phyloP scores from a whole-genome alignment of 2,113 vertebrate species.

The Coreoperca whiteheadi region DNA sequence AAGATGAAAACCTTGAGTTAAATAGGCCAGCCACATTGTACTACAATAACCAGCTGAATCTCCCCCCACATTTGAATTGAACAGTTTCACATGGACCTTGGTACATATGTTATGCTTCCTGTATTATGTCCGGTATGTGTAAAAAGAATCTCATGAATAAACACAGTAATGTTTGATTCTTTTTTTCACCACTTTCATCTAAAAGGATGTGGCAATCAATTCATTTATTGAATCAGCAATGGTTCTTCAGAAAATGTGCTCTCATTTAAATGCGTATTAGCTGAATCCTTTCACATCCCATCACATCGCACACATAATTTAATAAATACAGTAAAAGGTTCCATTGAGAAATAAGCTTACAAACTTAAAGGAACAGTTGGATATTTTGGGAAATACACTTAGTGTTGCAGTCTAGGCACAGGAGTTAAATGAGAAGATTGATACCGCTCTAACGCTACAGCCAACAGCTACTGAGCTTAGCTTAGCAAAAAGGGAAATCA shows the following conservation, averaged over 20 bases:
- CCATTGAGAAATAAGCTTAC: background rate
- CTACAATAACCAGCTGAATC: background rate
- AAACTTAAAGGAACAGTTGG: background rate
- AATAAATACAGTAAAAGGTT: background rate
- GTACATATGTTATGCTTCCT: background rate
- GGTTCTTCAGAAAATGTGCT: background rate
- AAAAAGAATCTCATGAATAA: conserved; percentile 39
- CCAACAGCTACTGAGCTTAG: background rate
- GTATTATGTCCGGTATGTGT: background rate
- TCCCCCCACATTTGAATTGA: background rate
- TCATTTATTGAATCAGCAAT: conserved; percentile 8
- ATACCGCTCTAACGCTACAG: background rate
- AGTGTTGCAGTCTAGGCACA: background rate
- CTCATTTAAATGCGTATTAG: background rate
- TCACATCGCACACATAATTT: background rate
- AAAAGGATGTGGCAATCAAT: background rate
- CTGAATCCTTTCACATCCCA: background rate
- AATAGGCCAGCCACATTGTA: background rate
- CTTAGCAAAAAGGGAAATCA: background rate
- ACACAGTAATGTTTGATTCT: background rate
- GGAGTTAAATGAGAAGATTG: background rate
- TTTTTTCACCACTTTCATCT: conserved; percentile 2
- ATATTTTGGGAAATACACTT: background rate
- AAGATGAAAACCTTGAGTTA: conserved; percentile 1
- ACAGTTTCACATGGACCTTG: background rate